Percentiles rank a stretch among this genome's conserved stretches.
These are phyloP conservation scores for Chaetodon auriga DNA, from an alignment of 2,113 vertebrate genomes.

Conservation along the genomic window DNA sequence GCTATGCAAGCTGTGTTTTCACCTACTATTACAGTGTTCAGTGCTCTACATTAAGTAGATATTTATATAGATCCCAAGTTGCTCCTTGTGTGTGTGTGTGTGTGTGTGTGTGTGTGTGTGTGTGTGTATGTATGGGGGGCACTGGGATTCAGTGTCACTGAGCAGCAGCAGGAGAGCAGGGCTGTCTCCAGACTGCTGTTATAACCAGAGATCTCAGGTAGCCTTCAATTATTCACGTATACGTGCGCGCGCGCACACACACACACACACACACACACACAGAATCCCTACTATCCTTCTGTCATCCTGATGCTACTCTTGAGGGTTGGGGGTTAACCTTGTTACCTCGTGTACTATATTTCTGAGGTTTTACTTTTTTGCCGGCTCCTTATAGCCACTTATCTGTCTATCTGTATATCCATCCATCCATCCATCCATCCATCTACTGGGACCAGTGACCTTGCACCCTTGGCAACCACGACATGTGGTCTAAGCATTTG, in stretches of 20 bases:
- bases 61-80: conserved; percentile 23
- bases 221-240: conserved; percentile 84
- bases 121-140: conserved; percentile 13
- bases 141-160: conserved; percentile 67
- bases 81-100: conserved; percentile 5
- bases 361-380: background rate
- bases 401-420: background rate
- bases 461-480: background rate
- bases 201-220: conserved; percentile 77
- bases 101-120: background rate
- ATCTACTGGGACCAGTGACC: background rate
- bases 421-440: no score
- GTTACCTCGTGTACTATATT: background rate
- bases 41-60: conserved; percentile 3
- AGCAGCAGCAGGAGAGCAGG: conserved; percentile 78
- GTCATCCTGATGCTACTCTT: conserved; percentile 12
- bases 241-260: conserved; percentile 36
- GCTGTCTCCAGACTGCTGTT: conserved; percentile 70
- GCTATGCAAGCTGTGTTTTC: conserved; percentile 13
- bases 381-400: background rate
- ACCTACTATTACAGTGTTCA: conserved; percentile 9
- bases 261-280: conserved; percentile 31
- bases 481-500: background rate
- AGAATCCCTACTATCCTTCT: conserved; percentile 50
- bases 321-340: background rate